Evolutionary conservation across 1,140 invertebrate genomes (phyloP), one percentile per base, ranked within the genome.

Genomic region (Pteromalus puparum): DNA sequence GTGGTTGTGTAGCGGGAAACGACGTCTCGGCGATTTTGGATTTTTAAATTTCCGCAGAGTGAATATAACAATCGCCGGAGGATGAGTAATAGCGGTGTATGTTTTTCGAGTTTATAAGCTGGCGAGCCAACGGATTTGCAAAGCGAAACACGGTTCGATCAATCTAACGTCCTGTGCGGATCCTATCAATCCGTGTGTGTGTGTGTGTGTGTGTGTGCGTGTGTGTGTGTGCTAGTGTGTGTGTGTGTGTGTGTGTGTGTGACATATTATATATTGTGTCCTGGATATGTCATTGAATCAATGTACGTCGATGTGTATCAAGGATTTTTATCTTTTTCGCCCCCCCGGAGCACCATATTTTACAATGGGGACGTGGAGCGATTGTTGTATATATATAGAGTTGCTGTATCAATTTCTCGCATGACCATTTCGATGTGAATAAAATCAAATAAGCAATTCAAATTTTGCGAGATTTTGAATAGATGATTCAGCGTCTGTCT

Each of bases 271-370:
- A 61, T 61, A 61, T 61, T n/a, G 53, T 61, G 53, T 21, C 53
- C 53, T 61, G 53, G 53, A 61, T n/a, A 61, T 61, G 53, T 61
- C 53, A 61, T 61, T 61, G 53, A 61, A 61, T 61, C 53, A 61
- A 61, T 42, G 7, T 61, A 61, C 30, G 30, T 61, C 21, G 53
- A 61, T 21, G 18, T 42, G 38, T 21, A 61, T 61, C 53, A n/a
- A 61, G 53, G 53, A 61, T 61, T 61, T 61, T 61, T 61, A 21
- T 61, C 18, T 21, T 21, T 61, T 18, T 48, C 15, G 13, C 13
- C 10, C 12, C 12, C 42, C 9, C 42, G 46, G 18, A 61, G 21
- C 21, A 4, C 4, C 53, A n/a, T 61, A 61, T 61, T 61, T 61
- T 21, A 61, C 18, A 61, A 61, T 61, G 21, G 53, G 21, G 15